These are phyloP conservation scores for Cecidostiba fungosa DNA, from an alignment of 2,888 invertebrate genomes.

Conservation along the genomic window DNA sequence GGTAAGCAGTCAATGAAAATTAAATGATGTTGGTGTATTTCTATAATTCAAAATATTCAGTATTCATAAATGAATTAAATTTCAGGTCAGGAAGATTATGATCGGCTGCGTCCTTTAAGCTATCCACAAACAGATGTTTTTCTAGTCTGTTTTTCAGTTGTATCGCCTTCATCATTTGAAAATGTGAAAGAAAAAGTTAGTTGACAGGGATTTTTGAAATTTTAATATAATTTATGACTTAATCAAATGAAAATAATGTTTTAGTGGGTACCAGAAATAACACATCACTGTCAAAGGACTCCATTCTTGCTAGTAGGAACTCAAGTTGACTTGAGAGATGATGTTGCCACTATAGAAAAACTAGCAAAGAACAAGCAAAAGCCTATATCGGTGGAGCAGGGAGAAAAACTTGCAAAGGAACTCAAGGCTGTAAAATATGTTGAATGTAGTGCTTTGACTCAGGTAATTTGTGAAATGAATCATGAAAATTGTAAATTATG, in stretches of 20 bases:
- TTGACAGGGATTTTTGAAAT: constrained; percentile 32
- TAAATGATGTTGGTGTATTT: background rate
- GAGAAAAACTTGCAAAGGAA: constrained; percentile 98
- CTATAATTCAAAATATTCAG: background rate
- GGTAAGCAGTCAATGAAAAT: constrained; percentile 81
- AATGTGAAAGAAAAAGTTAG: constrained; percentile 98
- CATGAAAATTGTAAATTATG: constrained; percentile 1
- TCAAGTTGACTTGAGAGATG: constrained; percentile 98
- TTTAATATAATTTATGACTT: constrained; percentile 1
- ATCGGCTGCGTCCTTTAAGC: constrained; percentile 96
- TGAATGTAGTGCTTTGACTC: constrained; percentile 99
- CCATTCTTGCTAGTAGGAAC: constrained; percentile 98
- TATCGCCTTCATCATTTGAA: constrained; percentile 99
- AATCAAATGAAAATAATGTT: constrained; percentile 69
- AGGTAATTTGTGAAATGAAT: constrained; percentile 81
- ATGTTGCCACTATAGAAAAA: constrained; percentile 95
- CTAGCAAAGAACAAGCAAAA: constrained; percentile 99
- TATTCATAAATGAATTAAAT: constrained; percentile 60
- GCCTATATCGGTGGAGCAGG: constrained; percentile 97
- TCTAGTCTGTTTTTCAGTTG: constrained; percentile 99
- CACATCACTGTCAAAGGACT: constrained; percentile 99
- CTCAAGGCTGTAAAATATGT: constrained; percentile 99
- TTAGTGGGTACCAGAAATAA: constrained; percentile 99
- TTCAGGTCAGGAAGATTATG: constrained; percentile 97
- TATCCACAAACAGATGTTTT: constrained; percentile 99